Percentiles rank a stretch among this genome's conserved stretches.
Evolutionary conservation across 2,113 vertebrate species (phyloP).

Genomic region (Crotalus helleri): DNA sequence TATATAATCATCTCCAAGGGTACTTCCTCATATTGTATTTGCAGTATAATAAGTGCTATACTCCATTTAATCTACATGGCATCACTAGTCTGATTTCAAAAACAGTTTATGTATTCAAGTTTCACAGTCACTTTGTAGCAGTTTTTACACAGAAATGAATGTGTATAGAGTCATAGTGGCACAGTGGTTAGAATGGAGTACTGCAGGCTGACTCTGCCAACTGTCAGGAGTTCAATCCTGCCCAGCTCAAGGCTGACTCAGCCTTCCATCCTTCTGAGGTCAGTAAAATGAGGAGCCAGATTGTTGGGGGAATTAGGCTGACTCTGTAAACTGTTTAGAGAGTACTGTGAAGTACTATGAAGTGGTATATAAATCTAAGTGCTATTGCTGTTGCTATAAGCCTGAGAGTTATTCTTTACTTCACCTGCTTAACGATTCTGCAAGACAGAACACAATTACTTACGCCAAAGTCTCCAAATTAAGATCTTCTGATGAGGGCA

Average conservation of each 20-base stretch:
- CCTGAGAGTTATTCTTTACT: background rate
- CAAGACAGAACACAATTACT: constrained; percentile 58
- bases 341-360: background rate
- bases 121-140: background rate
- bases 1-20: background rate
- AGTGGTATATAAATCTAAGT: background rate
- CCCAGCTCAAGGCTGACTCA: background rate
- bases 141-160: background rate
- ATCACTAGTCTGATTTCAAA: background rate
- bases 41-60: background rate
- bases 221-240: background rate
- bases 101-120: background rate
- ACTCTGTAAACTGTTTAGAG: background rate
- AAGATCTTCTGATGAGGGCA: constrained; percentile 86
- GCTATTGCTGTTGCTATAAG: background rate
- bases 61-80: background rate
- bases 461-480: constrained; percentile 94
- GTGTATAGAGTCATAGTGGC: background rate
- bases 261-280: background rate
- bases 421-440: background rate
- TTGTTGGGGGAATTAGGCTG: background rate
- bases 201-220: background rate
- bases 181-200: background rate
- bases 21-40: background rate
- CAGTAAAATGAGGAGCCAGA: background rate